These are phyloP conservation scores for Pseudomyrmex concolor DNA, from an alignment of 1,140 invertebrate genomes.

Conservation along the genomic window DNA sequence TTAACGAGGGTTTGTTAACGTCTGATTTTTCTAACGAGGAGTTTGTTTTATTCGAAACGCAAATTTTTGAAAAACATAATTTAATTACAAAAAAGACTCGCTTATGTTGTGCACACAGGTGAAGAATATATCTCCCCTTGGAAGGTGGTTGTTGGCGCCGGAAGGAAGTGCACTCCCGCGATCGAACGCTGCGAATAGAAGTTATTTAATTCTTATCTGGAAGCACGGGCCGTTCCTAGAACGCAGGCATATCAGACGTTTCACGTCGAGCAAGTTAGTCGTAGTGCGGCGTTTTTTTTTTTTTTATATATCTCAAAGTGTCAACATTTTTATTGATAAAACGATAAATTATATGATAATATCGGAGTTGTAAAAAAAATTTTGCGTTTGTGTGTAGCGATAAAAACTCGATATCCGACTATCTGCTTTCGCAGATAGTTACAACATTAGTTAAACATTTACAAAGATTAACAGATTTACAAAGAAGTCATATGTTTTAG, in stretches of 20 bases:
- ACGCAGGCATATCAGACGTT: conserved; percentile 79
- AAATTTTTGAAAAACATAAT: neutral
- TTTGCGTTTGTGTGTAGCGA: too few relatives aligned
- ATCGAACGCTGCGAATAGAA: conserved; percentile 30
- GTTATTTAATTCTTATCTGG: conserved; percentile 81
- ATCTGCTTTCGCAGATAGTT: too few relatives aligned
- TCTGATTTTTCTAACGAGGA: too few relatives aligned
- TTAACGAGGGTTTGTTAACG: too few relatives aligned
- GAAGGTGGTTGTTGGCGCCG: conserved; percentile 67
- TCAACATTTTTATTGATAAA: too few relatives aligned
- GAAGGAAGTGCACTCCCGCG: conserved; percentile 56
- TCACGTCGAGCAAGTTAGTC: conserved; percentile 74
- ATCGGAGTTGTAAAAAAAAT: too few relatives aligned
- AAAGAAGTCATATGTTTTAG: conserved; percentile 58
- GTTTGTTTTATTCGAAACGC: neutral
- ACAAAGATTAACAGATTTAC: neutral
- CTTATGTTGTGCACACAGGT: conserved; percentile 32
- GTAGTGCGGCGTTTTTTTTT: too few relatives aligned
- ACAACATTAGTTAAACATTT: too few relatives aligned
- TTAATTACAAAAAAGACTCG: too few relatives aligned
- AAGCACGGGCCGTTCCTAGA: conserved; percentile 81
- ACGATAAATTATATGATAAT: too few relatives aligned
- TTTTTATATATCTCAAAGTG: too few relatives aligned
- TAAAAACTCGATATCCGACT: too few relatives aligned
- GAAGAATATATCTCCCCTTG: conserved; percentile 63